Evolutionary conservation across 2,797 vertebrate genomes (phyloP).

Genomic region (Selene dorsalis): DNA sequence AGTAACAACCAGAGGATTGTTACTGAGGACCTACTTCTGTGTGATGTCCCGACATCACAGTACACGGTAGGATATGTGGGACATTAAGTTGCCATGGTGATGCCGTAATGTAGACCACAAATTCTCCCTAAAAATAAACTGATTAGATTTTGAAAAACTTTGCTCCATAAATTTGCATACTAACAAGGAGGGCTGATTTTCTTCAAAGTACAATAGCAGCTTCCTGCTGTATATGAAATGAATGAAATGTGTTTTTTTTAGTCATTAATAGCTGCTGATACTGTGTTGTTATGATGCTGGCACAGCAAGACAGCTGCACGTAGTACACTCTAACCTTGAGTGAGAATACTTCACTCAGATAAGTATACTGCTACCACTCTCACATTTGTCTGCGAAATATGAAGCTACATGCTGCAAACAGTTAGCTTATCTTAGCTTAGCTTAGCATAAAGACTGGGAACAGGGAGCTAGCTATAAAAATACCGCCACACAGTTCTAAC

Average conservation of each 20-base stretch:
- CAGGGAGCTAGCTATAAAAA: too few species aligned
- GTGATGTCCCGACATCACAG: background rate
- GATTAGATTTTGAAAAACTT: background rate
- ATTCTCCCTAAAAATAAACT: slow-evolving; percentile 10
- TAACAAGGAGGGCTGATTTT: slow-evolving; percentile 3
- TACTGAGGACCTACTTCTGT: slow-evolving; percentile 9
- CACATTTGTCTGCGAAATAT: too few species aligned
- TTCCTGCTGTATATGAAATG: background rate
- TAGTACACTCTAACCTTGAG: too few species aligned
- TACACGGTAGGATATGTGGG: slow-evolving; percentile 8
- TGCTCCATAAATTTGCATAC: slow-evolving; percentile 14
- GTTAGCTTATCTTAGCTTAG: too few species aligned
- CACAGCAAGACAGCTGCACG: background rate
- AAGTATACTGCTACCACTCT: background rate
- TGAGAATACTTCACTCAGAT: too few species aligned
- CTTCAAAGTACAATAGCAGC: background rate
- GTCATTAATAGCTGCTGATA: background rate
- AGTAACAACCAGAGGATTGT: background rate
- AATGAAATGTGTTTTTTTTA: background rate
- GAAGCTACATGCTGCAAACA: background rate
- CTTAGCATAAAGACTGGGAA: too few species aligned
- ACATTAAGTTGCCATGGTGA: slow-evolving; percentile 30
- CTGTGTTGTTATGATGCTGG: background rate
- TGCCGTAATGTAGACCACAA: slow-evolving; percentile 12
- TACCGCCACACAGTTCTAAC: too few species aligned